Conservation (phyloP, 2,888 invertebrate genomes). For the Catocala fraxini region DNA sequence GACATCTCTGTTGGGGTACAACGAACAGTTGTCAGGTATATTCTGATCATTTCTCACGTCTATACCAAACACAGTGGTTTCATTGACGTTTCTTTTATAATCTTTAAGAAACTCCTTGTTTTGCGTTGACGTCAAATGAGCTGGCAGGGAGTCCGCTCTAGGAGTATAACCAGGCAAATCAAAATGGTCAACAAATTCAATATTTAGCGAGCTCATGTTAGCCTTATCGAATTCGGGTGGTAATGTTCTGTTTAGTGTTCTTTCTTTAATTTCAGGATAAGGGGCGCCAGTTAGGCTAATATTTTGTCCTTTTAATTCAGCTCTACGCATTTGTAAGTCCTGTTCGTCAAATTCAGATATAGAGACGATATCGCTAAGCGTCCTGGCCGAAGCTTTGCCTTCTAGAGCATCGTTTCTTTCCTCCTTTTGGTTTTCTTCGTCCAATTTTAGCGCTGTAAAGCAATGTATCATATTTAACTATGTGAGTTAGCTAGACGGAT, state of each 20-base stretch:
- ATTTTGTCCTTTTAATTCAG: constrained; percentile 75
- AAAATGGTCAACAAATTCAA: constrained; percentile 71
- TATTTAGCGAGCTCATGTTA: constrained; percentile 76
- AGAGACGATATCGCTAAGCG: constrained; percentile 91
- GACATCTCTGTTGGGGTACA: constrained; percentile 81
- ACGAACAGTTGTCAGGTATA: constrained; percentile 81
- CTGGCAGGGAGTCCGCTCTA: constrained; percentile 77
- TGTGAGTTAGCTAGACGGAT: constrained; percentile 36
- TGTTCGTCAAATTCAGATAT: constrained; percentile 92
- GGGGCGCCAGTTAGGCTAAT: constrained; percentile 62
- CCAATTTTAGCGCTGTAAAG: constrained; percentile 86
- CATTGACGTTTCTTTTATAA: constrained; percentile 80
- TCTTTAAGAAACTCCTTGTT: constrained; percentile 65
- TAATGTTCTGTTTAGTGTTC: constrained; percentile 68
- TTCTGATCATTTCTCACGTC: constrained; percentile 72
- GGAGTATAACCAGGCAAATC: constrained; percentile 69
- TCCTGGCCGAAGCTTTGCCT: constrained; percentile 90
- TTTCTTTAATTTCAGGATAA: constrained; percentile 58
- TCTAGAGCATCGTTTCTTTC: constrained; percentile 77
- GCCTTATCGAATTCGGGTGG: constrained; percentile 72
- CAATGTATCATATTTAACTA: constrained; percentile 53
- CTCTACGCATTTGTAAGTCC: constrained; percentile 86
- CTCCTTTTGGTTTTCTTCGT: constrained; percentile 84
- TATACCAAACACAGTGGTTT: constrained; percentile 76
- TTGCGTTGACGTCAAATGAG: constrained; percentile 78